Percentiles rank a stretch among this genome's conserved stretches.
These are phyloP conservation scores for Apistogramma diplotaenia DNA, from an alignment of 2,113 vertebrate species.

Conservation along the genomic window DNA sequence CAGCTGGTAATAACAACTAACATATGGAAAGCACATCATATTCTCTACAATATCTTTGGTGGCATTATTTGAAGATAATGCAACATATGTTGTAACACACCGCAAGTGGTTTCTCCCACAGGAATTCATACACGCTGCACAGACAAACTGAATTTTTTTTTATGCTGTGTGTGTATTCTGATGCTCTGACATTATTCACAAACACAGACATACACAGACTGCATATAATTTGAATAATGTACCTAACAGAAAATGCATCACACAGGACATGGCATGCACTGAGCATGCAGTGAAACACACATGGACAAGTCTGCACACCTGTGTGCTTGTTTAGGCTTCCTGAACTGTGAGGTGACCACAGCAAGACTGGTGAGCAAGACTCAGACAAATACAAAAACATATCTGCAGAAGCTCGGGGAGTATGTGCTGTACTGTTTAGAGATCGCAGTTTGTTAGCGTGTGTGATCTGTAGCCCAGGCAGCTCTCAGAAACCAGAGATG, in stretches of 20 bases:
- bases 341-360: background rate
- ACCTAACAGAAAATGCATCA: background rate
- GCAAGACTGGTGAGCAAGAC: background rate
- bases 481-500: background rate
- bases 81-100: background rate
- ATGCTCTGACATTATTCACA: background rate
- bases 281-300: background rate
- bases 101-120: background rate
- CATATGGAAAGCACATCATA: background rate
- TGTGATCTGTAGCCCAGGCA: constrained; percentile 11
- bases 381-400: constrained; percentile 10
- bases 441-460: constrained; percentile 11
- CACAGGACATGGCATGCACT: background rate
- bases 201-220: background rate
- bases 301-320: background rate
- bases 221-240: constrained; percentile 5
- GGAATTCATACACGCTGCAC: background rate
- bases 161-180: background rate
- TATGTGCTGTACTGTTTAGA: background rate
- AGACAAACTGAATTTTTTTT: background rate
- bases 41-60: background rate
- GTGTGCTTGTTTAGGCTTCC: background rate
- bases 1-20: background rate
- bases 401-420: background rate
- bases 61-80: background rate